These are phyloP conservation scores for Prosopocoilus inquinatus DNA, from an alignment of 2,888 invertebrate genomes.

Conservation along the genomic window DNA sequence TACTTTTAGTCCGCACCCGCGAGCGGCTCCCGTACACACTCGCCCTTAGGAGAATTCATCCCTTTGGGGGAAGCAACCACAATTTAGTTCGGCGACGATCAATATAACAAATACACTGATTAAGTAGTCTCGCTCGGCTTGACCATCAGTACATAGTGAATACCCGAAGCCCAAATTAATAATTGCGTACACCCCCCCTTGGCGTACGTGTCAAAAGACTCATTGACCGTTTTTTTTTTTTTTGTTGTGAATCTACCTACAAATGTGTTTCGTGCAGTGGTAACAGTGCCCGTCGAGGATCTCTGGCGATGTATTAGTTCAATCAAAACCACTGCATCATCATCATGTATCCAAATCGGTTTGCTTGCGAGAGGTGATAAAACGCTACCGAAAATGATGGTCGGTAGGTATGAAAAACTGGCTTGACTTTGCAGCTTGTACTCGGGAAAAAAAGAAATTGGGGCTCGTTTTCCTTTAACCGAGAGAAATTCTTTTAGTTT, in stretches of 20 bases:
- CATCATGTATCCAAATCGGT: neutral
- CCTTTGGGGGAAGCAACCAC: neutral
- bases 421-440: neutral
- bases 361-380: slow-evolving; percentile 15
- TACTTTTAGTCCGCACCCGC: slow-evolving; percentile 37
- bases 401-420: slow-evolving; percentile 18
- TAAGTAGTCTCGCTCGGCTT: too few species aligned
- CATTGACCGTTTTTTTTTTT: neutral
- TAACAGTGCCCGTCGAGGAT: slow-evolving; percentile 5
- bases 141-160: too few species aligned
- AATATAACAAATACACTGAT: too few species aligned
- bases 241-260: slow-evolving; percentile 10
- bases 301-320: neutral
- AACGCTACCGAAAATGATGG: slow-evolving; percentile 21
- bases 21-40: slow-evolving; percentile 16
- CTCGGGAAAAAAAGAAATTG: too few species aligned
- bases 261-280: slow-evolving; percentile 14
- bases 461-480: too few species aligned
- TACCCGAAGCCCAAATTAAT: too few species aligned
- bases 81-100: too few species aligned
- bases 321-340: too few species aligned
- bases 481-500: too few species aligned
- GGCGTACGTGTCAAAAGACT: too few species aligned
- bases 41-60: neutral
- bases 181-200: too few species aligned